Base-by-base conservation (phyloP, 2,888 invertebrate genomes). In the Acronicta psi region DNA sequence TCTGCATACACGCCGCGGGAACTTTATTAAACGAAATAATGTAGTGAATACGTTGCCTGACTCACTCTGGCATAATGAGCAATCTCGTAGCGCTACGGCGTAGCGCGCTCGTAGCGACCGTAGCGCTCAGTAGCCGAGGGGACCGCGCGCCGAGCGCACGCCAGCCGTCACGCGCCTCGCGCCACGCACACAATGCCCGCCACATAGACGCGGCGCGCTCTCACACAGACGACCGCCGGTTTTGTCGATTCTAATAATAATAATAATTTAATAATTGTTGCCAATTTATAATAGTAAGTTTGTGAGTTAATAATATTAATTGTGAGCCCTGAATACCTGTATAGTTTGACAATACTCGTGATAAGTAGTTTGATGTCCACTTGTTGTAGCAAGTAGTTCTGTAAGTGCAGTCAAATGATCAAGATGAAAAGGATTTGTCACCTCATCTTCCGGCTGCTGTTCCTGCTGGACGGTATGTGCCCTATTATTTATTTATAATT, bases 381-480 rank as follows among this genome's bases (percentile, higher is more conserved):
- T 71, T 54, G 54, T 59, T 47, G 14, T 56, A 54, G 36, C 60
- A 46, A 49, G 17, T 51, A 59, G 59, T 76, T 71, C 62, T 41
- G 40, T 68, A 76, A 90, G 74, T 75, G 77, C 45, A 43, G 18
- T 11, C 60, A 61, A 64, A 76, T 89, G 90, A 79, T 87, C 82
- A 88, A 88, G 85, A 92, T 92, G 91, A 89, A 85, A 87, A 86
- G 93, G 91, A 91, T 92, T 85, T 92, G 90, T 75, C 89, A 89
- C 75, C 87, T 92, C 72, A 85, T 92, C 73, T 90, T 92, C 66
- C 83, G 90, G 52, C 75, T 92, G 75, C 83, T 92, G 82, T 93
- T 92, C 70, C 80, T 92, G 57, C 88, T 93, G 66, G 93, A 93
- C 79, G 92, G 92, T 93, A 60, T 82, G 88, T 85, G 52, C 31